phyloP scores from a whole-genome alignment of 2,113 vertebrate genomes.

The Tachysurus vachellii region DNA sequence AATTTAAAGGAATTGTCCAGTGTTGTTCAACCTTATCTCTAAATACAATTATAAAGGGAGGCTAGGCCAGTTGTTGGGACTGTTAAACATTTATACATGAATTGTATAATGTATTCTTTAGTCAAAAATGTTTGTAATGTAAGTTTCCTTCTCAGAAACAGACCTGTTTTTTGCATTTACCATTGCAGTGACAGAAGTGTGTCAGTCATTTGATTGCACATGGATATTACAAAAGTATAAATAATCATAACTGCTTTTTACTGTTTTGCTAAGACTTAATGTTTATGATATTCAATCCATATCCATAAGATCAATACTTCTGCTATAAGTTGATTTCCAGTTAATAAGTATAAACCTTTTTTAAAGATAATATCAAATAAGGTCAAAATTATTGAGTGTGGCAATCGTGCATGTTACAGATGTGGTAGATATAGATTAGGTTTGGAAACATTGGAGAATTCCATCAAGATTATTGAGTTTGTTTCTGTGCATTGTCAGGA shows the following conservation, averaged over 20 bases:
- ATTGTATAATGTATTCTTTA: background rate
- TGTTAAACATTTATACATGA: background rate
- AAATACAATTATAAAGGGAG: background rate
- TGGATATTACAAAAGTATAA: background rate
- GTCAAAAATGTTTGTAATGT: background rate
- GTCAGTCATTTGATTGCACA: background rate
- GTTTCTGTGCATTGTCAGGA: slow-evolving; percentile 48
- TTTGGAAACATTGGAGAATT: background rate
- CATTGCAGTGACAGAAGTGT: background rate
- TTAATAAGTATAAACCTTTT: background rate
- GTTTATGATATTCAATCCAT: background rate
- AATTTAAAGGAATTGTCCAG: background rate
- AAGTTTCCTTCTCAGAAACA: background rate
- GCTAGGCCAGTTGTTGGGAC: background rate
- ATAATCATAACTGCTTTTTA: background rate
- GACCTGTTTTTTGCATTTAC: background rate
- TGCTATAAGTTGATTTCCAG: background rate
- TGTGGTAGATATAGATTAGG: background rate
- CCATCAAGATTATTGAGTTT: background rate
- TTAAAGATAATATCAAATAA: background rate
- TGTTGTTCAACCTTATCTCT: background rate
- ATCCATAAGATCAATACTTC: background rate
- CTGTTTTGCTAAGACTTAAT: background rate
- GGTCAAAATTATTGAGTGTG: background rate
- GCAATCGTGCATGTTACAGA: background rate